Evolutionary conservation across 2,113 vertebrate species (phyloP), one percentile per base, ranked within the genome.

Genomic region (Rafetus swinhoei): DNA sequence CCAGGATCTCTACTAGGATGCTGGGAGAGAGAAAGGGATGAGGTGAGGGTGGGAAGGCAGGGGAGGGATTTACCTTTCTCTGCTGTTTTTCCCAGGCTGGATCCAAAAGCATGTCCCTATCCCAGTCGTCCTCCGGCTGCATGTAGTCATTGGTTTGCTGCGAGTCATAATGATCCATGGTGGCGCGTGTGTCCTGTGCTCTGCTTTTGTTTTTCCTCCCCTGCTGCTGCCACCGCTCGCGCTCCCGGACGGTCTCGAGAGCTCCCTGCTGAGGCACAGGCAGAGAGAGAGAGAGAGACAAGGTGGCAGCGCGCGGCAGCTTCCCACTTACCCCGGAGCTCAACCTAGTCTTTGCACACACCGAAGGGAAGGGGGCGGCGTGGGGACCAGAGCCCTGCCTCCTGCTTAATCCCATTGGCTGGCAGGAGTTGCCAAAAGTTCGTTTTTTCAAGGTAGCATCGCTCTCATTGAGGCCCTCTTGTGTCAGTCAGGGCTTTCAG

Each of bases 31-130:
- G 22, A 59, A 59, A 59, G 57, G 22, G 57, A 10, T 59, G 22
- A 57, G 60, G 62, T 3, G 81, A 56, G 57, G 57, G 22, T 45
- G 45, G 45, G 29, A 16, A 45, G 16, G 52, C 1, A 69, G 56
- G 21, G n/a, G 15, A 19, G 27, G 59, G 32, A 74, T 88, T 94
- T 95, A 99, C 99, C 99, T 99, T 99, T 89, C 99, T 98, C 98
- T 99, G 99, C 98, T 99, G 99, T 97, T 99, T 99, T 96, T 99
- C 99, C 99, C 99, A 99, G 74, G 99, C 99, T 27, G 99, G 99
- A 95, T 99, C 99, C 97, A 99, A 94, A 32, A 99, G 99, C 52
- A 99, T 96, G 90, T 99, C 99, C 86, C 99, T 98, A 90, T 99
- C 99, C 99, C 99, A 99, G 97, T 99, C 99, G 80, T 99, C 99